Evolutionary conservation across 2,113 vertebrate species (phyloP).

Genomic region (Microtus pennsylvanicus): DNA sequence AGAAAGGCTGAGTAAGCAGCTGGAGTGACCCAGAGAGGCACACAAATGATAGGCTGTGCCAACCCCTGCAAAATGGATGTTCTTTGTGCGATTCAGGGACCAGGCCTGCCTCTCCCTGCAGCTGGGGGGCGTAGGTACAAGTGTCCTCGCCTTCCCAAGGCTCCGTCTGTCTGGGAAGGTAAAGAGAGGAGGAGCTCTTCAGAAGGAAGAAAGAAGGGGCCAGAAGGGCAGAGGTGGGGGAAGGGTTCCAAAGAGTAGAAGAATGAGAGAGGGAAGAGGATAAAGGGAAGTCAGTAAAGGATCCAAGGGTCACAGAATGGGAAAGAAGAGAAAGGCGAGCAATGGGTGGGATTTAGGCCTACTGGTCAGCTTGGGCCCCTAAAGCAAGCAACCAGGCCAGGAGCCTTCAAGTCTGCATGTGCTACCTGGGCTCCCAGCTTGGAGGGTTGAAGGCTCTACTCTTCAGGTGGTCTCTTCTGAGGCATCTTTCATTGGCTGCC

Average conservation of each 20-base stretch:
- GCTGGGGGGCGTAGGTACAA: background rate
- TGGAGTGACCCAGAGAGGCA: background rate
- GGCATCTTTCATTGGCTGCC: background rate
- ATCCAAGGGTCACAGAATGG: background rate
- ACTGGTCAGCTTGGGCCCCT: background rate
- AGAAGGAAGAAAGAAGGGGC: background rate
- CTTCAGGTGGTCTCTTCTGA: background rate
- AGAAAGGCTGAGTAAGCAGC: background rate
- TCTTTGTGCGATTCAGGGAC: too few relatives aligned
- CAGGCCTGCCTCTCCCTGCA: background rate
- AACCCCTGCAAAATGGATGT: background rate
- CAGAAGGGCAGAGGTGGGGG: background rate
- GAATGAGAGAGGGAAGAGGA: background rate
- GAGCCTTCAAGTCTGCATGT: background rate
- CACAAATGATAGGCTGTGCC: background rate
- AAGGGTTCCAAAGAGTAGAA: background rate
- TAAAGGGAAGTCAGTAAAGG: background rate
- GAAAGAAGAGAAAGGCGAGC: background rate
- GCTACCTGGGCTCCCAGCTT: too few relatives aligned
- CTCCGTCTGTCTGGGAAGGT: background rate
- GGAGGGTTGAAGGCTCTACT: background rate
- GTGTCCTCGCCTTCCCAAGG: background rate
- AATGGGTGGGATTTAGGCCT: background rate
- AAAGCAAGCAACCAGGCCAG: background rate
- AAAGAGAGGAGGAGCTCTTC: background rate